Percentiles rank a stretch among this genome's conserved stretches.
These are phyloP conservation scores for Eurystomus gularis DNA, from an alignment of 2,113 vertebrate species.

Conservation along the genomic window DNA sequence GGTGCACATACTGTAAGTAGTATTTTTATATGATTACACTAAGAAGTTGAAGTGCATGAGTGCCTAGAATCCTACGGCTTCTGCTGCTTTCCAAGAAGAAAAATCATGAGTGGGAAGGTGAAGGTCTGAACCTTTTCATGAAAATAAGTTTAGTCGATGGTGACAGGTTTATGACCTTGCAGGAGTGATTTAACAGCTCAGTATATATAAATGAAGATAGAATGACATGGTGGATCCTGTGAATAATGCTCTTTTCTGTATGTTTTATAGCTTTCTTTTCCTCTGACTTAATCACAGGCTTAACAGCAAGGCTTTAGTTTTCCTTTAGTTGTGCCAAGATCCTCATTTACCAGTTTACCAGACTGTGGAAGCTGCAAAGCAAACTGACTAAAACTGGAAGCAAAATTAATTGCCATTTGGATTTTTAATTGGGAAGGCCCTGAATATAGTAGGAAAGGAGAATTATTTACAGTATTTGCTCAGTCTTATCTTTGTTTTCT, in stretches of 20 bases:
- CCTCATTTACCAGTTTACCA: background rate
- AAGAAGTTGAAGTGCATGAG: background rate
- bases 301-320: conserved; percentile 22
- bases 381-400: background rate
- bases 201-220: background rate
- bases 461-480: background rate
- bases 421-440: background rate
- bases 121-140: background rate
- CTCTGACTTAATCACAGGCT: background rate
- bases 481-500: background rate
- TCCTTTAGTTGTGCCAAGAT: background rate
- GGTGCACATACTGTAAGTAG: background rate
- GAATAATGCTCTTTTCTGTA: conserved; percentile 12
- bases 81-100: background rate
- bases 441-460: background rate
- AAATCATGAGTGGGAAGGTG: background rate
- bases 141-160: background rate
- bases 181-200: background rate
- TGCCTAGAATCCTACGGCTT: background rate
- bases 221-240: conserved; percentile 8
- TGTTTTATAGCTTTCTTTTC: background rate
- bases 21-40: background rate
- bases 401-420: background rate
- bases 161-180: background rate
- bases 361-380: background rate